Conservation (phyloP, 2,888 invertebrate genomes). For the Parascotia fuliginaria region DNA sequence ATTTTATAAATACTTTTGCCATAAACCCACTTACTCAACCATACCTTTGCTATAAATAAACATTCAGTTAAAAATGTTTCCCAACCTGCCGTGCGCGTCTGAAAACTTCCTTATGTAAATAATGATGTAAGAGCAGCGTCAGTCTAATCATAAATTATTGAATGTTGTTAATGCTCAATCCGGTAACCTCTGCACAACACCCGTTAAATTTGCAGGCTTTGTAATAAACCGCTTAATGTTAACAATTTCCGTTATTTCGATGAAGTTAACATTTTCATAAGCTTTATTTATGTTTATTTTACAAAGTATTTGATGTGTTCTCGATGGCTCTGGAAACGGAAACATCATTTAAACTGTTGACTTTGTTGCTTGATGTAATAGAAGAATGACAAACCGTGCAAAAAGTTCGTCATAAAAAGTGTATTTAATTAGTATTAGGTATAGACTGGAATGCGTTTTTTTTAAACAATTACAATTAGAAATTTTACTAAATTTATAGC, state of each 20-base stretch:
- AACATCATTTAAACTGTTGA: neutral
- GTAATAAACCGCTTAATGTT: slow-evolving; percentile 9
- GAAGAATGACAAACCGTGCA: too few species aligned
- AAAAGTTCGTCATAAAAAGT: too few species aligned
- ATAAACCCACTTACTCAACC: slow-evolving; percentile 72
- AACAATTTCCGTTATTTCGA: neutral
- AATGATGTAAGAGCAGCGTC: slow-evolving; percentile 65
- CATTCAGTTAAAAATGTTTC: slow-evolving; percentile 61
- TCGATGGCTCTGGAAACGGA: neutral
- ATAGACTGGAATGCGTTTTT: too few species aligned
- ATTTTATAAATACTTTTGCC: slow-evolving; percentile 62
- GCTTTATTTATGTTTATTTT: neutral
- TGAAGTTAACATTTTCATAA: neutral
- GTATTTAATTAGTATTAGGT: too few species aligned
- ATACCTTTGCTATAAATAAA: slow-evolving; percentile 69
- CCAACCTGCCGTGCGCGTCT: slow-evolving; percentile 58
- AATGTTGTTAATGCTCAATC: slow-evolving; percentile 42
- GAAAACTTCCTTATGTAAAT: slow-evolving; percentile 73
- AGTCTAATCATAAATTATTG: slow-evolving; percentile 38
- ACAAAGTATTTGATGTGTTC: neutral
- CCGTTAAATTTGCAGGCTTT: slow-evolving; percentile 15
- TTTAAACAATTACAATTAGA: too few species aligned
- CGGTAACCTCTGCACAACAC: slow-evolving; percentile 40
- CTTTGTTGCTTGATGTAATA: too few species aligned
- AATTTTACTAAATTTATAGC: too few species aligned